A percentile compares a stretch with the other conserved stretches of the same genome.
phyloP scores from a whole-genome alignment of 2,888 invertebrate species.

The Tenthredo mesomela region DNA sequence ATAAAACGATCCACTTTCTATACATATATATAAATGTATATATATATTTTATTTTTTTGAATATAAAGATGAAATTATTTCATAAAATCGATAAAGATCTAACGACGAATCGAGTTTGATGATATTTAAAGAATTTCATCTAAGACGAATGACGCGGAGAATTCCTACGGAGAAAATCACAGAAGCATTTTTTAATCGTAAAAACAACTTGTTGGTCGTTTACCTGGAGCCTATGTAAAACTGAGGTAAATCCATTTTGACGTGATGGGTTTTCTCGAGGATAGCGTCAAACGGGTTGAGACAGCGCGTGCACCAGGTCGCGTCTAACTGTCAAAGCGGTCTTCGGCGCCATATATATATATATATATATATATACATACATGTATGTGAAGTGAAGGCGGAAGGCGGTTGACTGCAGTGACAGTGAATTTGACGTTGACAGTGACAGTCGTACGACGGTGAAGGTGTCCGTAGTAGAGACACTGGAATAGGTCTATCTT shows the following conservation, averaged over 20 bases:
- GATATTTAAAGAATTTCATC: background rate
- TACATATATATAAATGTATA: too few relatives aligned
- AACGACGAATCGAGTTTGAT: background rate
- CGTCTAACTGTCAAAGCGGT: constrained; percentile 43
- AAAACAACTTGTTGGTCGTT: background rate
- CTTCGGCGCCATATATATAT: background rate
- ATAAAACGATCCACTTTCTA: constrained; percentile 16
- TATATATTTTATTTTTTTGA: background rate
- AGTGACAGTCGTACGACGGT: constrained; percentile 37
- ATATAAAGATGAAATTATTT: background rate
- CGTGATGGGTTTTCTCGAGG: background rate
- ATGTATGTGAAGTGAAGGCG: background rate
- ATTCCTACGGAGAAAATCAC: background rate
- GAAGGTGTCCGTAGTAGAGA: background rate
- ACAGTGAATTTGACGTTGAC: background rate
- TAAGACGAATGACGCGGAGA: background rate
- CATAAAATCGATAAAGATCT: background rate
- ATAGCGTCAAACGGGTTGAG: constrained; percentile 20
- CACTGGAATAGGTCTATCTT: constrained; percentile 37
- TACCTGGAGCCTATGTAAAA: background rate
- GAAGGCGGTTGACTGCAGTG: background rate
- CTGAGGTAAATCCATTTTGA: background rate
- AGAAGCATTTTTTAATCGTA: background rate
- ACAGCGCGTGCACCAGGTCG: constrained; percentile 33
- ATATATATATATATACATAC: background rate